Conservation (phyloP, 2,888 invertebrate species). For the Drosophila peninsularis region DNA sequence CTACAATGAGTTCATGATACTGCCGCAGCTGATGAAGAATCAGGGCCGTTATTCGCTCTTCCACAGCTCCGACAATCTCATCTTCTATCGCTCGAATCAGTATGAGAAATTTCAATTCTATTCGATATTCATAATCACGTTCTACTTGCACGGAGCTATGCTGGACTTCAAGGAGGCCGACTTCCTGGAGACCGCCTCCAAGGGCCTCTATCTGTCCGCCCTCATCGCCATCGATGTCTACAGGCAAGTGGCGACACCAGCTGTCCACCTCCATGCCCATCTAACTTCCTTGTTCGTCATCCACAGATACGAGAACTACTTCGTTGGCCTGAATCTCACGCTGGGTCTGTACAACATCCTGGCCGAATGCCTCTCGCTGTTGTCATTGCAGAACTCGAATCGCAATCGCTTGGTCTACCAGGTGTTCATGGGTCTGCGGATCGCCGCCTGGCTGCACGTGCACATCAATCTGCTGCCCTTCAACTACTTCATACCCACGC, state of each 20-base stretch:
- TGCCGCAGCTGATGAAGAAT: constrained; percentile 83
- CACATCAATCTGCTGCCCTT: constrained; percentile 84
- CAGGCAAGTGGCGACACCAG: constrained; percentile 65
- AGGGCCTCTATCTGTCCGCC: constrained; percentile 81
- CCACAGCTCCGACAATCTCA: constrained; percentile 83
- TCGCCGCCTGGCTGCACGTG: constrained; percentile 84
- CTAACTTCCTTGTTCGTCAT: not conserved
- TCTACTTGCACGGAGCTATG: constrained; percentile 83
- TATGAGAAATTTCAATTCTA: constrained; percentile 84
- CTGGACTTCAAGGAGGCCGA: constrained; percentile 83
- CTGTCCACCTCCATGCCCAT: not conserved
- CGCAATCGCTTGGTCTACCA: constrained; percentile 82
- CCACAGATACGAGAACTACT: constrained; percentile 84
- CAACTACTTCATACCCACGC: constrained; percentile 84
- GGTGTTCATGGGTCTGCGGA: constrained; percentile 82
- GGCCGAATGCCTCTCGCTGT: constrained; percentile 80
- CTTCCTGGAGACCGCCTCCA: constrained; percentile 82
- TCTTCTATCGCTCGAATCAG: constrained; percentile 83
- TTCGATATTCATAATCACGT: constrained; percentile 83
- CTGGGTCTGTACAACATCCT: constrained; percentile 83
- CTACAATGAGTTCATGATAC: constrained; percentile 84
- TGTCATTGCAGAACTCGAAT: constrained; percentile 82
- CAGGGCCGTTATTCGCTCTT: constrained; percentile 84
- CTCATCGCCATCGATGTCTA: constrained; percentile 81
- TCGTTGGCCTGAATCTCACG: constrained; percentile 83